Conservation (phyloP, 2,888 invertebrate genomes). For the Desoria tigrina region DNA sequence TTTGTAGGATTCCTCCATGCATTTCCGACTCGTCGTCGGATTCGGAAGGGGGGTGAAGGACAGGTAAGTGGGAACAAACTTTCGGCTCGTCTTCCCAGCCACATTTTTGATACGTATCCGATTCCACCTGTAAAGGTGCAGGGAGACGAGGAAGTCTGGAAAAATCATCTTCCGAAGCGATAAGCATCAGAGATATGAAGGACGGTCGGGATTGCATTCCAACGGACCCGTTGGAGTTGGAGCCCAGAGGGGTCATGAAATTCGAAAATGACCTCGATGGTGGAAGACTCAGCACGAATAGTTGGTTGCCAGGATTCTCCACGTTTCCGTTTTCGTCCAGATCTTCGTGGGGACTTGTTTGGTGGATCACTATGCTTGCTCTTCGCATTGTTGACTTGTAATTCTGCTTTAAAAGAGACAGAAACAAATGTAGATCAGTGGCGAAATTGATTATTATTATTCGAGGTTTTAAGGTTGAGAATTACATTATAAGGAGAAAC, state of each 20-base stretch:
- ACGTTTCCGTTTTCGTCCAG: conserved; percentile 11
- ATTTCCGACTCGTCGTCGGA: conserved; percentile 24
- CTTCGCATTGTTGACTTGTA: conserved; percentile 6
- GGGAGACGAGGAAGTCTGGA: conserved; percentile 25
- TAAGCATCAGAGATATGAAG: conserved; percentile 29
- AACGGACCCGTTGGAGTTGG: not conserved
- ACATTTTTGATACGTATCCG: conserved; percentile 34
- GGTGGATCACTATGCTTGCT: not conserved
- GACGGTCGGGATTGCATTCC: conserved; percentile 32
- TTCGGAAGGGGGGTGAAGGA: conserved; percentile 28
- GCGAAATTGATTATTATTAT: no score
- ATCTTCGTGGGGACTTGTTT: not conserved
- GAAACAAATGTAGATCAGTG: no score
- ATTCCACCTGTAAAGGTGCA: conserved; percentile 36
- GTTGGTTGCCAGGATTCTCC: not conserved
- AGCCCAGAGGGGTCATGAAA: not conserved
- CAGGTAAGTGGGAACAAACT: conserved; percentile 33
- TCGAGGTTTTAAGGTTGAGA: no score
- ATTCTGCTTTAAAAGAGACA: no score
- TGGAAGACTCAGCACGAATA: not conserved
- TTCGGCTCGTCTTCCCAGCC: conserved; percentile 33
- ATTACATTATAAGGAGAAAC: no score
- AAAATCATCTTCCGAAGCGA: conserved; percentile 29
- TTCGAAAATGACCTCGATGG: not conserved
- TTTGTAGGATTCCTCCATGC: conserved; percentile 6